Conservation (phyloP, 1,140 invertebrate species). For the Rhizoglyphus robini region DNA sequence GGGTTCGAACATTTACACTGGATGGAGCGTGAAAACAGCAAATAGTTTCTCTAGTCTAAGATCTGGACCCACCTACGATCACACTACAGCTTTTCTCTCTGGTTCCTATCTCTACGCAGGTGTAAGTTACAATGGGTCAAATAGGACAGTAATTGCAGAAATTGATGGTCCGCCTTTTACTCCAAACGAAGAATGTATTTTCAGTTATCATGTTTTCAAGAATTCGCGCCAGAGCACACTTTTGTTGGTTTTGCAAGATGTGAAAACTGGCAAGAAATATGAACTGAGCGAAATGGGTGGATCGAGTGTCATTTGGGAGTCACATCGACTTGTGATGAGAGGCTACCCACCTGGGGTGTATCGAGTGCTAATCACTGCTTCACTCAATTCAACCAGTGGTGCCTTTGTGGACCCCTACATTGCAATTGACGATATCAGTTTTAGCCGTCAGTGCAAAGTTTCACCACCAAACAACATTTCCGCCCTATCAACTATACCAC, state of each 20-base stretch:
- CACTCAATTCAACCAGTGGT: neutral
- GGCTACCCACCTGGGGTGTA: neutral
- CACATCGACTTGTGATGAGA: no score
- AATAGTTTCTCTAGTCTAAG: slow-evolving; percentile 7
- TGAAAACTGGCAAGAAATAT: neutral
- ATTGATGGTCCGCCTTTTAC: neutral
- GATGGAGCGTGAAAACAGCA: neutral
- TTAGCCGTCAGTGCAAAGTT: neutral
- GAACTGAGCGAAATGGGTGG: neutral
- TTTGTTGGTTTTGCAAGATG: neutral
- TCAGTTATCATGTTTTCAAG: neutral
- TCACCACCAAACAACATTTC: neutral
- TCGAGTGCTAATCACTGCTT: neutral
- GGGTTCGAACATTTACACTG: neutral
- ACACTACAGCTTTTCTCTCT: slow-evolving; percentile 16
- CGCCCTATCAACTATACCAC: neutral
- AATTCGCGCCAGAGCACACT: neutral
- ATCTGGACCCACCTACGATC: slow-evolving; percentile 23
- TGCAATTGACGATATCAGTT: slow-evolving; percentile 24
- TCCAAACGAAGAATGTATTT: neutral
- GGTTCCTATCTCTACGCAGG: neutral
- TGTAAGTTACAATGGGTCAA: neutral
- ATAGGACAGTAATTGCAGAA: neutral
- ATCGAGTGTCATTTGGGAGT: neutral
- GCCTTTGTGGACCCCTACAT: slow-evolving; percentile 18